A percentile compares a stretch with the other conserved stretches of the same genome.
These are phyloP conservation scores for Morbakka virulenta DNA, from an alignment of 30 jellyfish, hydroid and myxozoan species.

Conservation along the genomic window DNA sequence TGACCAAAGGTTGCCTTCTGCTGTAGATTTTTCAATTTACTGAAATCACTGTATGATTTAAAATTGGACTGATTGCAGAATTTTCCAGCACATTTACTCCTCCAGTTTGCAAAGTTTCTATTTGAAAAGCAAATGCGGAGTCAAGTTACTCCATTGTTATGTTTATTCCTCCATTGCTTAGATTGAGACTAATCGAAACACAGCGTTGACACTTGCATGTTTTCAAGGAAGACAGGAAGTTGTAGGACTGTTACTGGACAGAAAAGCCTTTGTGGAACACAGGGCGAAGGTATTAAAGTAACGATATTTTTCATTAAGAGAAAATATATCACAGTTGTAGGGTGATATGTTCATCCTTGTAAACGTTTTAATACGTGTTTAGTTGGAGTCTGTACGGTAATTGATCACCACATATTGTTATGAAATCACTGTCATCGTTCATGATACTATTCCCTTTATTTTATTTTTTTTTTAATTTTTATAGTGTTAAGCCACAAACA, in stretches of 20 bases:
- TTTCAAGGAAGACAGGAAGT: slow-evolving; percentile 99
- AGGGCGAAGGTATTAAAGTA: slow-evolving; percentile 99
- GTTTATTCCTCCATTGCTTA: background rate
- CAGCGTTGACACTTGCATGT: slow-evolving; percentile 97
- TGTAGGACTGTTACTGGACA: slow-evolving; percentile 85
- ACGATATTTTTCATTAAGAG: background rate
- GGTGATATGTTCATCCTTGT: background rate
- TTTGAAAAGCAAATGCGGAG: too few relatives aligned
- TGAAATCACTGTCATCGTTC: too few relatives aligned
- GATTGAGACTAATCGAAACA: slow-evolving; percentile 97
- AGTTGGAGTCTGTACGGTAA: background rate
- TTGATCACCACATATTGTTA: too few relatives aligned
- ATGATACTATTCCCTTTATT: too few relatives aligned
- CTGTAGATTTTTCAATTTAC: too few relatives aligned
- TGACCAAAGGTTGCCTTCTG: too few relatives aligned
- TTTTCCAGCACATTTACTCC: too few relatives aligned
- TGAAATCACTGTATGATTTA: too few relatives aligned
- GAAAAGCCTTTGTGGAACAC: slow-evolving; percentile 96
- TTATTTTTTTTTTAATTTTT: too few relatives aligned
- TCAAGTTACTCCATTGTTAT: background rate
- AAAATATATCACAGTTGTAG: background rate
- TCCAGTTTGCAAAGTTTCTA: too few relatives aligned
- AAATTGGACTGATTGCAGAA: too few relatives aligned
- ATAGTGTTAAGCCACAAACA: too few relatives aligned
- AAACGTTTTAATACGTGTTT: background rate